Evolutionary conservation across 2,888 invertebrate genomes (phyloP), one percentile per base, ranked within the genome.

Genomic region (Protonemura montana): DNA sequence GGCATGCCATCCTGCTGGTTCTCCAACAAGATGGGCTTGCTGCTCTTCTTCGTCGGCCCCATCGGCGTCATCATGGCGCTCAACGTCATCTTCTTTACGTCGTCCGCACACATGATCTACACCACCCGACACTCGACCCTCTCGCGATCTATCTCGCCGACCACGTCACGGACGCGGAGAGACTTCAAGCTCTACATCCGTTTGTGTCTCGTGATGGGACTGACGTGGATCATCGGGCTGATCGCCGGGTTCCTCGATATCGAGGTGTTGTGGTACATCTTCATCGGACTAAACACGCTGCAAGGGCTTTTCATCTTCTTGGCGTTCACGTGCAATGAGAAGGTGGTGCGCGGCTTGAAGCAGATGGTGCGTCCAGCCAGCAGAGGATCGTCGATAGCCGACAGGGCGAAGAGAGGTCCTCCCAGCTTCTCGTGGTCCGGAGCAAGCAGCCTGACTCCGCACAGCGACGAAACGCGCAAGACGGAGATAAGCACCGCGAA

Each of bases 1-100:
- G 93, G 92, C 0, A 88, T 88, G 21, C 89, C 90, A 28, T 89
- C 90, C 35, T 93, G 93, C 88, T 93, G 93, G 93, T 92, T 93
- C 89, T 30, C 86, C 29, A 86, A 83, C 77, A 82, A 83, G 77
- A 28, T 25, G 76, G 86, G 80, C 0, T 90, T 93, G n/a, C 89
- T 93, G 13, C 89, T 92, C 2, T 93, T 92, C 89, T 93, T 93
- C 88, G 93, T 91, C 0, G 90, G 91, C 0, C 93, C 93, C 0
- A 89, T 92, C 29, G 90, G 90, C n/a, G 88, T 90, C 81, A 90
- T 92, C 81, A 91, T 92, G 90, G 85, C 90, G 10, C 88, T 91
- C 80, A 92, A 93, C 87, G 88, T 91, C 7, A 87, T 91, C 16
- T 90, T 92, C 87, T 93, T 93, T 89, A 89, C 90, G 25, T 89